Conservation (phyloP, 2,797 vertebrate species). For the Sebastolobus alascanus region DNA sequence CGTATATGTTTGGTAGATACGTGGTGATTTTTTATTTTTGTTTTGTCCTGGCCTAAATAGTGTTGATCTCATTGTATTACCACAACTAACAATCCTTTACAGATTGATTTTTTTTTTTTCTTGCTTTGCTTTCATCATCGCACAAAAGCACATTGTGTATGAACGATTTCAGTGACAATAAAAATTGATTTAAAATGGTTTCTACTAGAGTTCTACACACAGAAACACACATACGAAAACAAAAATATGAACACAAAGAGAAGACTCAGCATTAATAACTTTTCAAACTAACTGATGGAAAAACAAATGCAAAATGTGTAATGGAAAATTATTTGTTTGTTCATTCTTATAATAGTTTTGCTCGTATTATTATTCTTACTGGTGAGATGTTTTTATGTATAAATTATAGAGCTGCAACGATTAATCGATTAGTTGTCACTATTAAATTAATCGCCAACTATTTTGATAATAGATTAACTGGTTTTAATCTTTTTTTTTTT, state of each 20-base stretch:
- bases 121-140: background rate
- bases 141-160: background rate
- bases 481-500: too few relatives aligned
- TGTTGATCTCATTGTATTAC: background rate
- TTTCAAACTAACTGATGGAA: background rate
- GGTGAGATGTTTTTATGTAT: background rate
- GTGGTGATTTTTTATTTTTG: background rate
- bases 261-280: background rate
- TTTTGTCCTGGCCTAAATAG: background rate
- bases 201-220: background rate
- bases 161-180: background rate
- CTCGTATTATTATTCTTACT: background rate
- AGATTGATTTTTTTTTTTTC: background rate
- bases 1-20: slow-evolving; percentile 1
- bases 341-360: background rate
- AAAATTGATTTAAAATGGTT: background rate
- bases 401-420: background rate
- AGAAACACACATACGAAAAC: background rate
- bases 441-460: too few relatives aligned
- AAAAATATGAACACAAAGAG: slow-evolving; percentile 5
- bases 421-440: too few relatives aligned
- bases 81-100: background rate
- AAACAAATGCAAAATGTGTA: background rate
- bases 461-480: too few relatives aligned
- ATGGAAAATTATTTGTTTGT: background rate